phyloP scores from a whole-genome alignment of 2,797 vertebrate genomes.

The Lutjanus argentimaculatus region DNA sequence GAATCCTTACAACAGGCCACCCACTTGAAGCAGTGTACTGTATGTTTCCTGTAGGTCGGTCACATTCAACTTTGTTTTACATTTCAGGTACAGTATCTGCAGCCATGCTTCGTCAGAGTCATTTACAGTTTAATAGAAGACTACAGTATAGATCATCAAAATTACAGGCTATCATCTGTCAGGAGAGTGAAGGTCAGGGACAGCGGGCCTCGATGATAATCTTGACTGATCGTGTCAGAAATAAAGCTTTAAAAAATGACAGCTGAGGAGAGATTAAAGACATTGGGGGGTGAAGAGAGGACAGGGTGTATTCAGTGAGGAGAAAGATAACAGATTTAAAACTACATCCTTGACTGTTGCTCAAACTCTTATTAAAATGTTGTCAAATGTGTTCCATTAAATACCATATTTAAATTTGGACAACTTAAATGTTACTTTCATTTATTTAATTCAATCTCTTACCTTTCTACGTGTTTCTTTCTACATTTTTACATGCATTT shows the following conservation, averaged over 20 bases:
- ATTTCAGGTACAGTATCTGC: neutral
- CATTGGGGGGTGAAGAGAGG: slow-evolving; percentile 9
- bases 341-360: neutral
- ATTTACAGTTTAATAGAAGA: slow-evolving; percentile 34
- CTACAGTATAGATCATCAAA: slow-evolving; percentile 42
- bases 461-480: neutral
- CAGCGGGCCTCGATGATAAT: slow-evolving; percentile 17
- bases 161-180: slow-evolving; percentile 39
- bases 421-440: neutral
- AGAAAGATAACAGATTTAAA: slow-evolving; percentile 8
- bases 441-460: neutral
- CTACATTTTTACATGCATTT: neutral
- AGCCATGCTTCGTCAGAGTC: neutral
- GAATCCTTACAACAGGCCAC: neutral
- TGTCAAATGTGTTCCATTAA: neutral
- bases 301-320: neutral
- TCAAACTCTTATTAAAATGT: neutral
- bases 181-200: slow-evolving; percentile 48
- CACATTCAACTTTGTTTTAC: slow-evolving; percentile 2
- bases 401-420: neutral
- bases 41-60: neutral
- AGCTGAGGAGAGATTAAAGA: slow-evolving; percentile 25
- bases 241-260: slow-evolving; percentile 19
- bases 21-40: neutral
- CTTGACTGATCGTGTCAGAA: slow-evolving; percentile 26